These are phyloP conservation scores for Silurus meridionalis DNA, from an alignment of 2,113 vertebrate species.

Conservation along the genomic window DNA sequence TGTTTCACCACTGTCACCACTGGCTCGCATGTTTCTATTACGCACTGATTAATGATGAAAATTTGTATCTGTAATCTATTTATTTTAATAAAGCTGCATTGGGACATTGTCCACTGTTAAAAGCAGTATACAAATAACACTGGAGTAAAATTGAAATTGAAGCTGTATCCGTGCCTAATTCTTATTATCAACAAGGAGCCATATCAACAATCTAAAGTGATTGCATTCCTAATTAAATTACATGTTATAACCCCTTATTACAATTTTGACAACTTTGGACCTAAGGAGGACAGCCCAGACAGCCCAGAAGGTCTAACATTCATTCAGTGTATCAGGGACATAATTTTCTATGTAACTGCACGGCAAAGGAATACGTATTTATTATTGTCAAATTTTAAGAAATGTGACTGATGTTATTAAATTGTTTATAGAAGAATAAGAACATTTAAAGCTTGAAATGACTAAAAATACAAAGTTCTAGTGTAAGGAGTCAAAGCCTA, in stretches of 20 bases:
- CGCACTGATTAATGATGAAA: too few species aligned
- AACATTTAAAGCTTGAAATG: background rate
- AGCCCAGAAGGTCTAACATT: background rate
- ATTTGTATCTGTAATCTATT: too few species aligned
- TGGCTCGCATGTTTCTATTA: too few species aligned
- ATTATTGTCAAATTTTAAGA: background rate
- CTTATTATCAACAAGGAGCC: background rate
- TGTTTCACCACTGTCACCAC: too few species aligned
- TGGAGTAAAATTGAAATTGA: too few species aligned
- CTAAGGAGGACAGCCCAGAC: background rate
- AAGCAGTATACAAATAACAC: too few species aligned
- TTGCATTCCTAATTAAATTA: background rate
- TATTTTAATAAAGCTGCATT: too few species aligned
- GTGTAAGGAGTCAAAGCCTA: too few species aligned
- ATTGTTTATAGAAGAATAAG: background rate
- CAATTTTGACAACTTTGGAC: background rate
- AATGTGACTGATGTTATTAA: background rate
- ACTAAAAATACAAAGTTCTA: background rate
- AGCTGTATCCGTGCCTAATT: background rate
- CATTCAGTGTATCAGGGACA: background rate
- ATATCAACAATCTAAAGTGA: background rate
- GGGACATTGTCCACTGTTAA: too few species aligned
- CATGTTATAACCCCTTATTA: background rate
- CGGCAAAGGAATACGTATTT: background rate
- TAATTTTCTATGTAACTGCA: background rate